Evolutionary conservation across 2,888 invertebrate genomes (phyloP).

Genomic region (Drosophila tanythrix): DNA sequence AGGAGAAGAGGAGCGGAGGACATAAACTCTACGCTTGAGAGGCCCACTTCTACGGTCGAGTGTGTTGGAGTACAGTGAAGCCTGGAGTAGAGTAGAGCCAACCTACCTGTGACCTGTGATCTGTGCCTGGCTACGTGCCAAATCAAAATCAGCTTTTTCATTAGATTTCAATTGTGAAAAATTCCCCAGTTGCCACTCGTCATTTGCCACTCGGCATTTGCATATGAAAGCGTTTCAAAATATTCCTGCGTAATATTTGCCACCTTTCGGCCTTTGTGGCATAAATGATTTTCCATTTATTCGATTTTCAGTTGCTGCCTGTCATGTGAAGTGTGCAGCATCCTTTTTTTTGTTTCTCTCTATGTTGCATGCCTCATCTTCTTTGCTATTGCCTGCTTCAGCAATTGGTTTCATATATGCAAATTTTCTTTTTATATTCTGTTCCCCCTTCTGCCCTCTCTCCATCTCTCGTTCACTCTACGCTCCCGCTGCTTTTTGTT

Average conservation of each 20-base stretch:
- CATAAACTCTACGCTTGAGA: conserved; percentile 30
- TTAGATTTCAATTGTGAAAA: conserved; percentile 47
- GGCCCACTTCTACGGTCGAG: conserved; percentile 58
- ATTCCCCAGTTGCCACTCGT: conserved; percentile 35
- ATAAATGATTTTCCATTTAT: conserved; percentile 73
- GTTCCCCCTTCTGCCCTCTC: background rate
- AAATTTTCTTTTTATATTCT: conserved; percentile 59
- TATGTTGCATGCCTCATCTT: conserved; percentile 1
- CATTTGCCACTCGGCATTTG: conserved; percentile 61
- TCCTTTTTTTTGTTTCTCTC: conserved; percentile 36
- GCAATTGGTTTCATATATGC: conserved; percentile 79
- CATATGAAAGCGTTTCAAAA: conserved; percentile 75
- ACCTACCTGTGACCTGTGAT: conserved; percentile 29
- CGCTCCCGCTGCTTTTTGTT: conserved; percentile 48
- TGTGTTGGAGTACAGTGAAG: conserved; percentile 30
- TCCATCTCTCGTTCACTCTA: background rate
- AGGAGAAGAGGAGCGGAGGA: background rate
- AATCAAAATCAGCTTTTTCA: conserved; percentile 77
- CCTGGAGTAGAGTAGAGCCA: conserved; percentile 21
- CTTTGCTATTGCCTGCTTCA: conserved; percentile 14
- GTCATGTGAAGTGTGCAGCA: conserved; percentile 65
- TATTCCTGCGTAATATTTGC: conserved; percentile 66
- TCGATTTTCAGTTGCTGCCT: conserved; percentile 52
- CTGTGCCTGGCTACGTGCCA: conserved; percentile 65
- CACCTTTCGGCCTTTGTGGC: conserved; percentile 71